Evolutionary conservation across 2,888 invertebrate genomes (phyloP), one percentile per base, ranked within the genome.

Genomic region (Cabera pusaria): DNA sequence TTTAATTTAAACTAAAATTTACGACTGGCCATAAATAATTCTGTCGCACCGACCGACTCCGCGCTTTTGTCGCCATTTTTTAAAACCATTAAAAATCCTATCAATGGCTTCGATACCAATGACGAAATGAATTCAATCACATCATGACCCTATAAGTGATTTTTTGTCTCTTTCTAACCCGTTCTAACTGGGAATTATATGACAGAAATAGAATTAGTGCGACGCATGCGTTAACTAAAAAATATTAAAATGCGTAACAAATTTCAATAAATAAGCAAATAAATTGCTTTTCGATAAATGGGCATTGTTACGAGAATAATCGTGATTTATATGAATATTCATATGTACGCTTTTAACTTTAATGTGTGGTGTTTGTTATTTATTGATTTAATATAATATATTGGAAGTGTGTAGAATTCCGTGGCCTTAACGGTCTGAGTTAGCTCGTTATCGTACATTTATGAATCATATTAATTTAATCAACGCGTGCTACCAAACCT

Each of bases 311-410:
- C 37, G 54, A 67, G 65, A 64, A 62, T 75, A 74, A 80, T 79
- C 64, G 76, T 86, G 87, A 88, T 85, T 87, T 87, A 87, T 86
- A 86, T 88, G 87, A 87, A 88, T 88, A 88, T 88, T 86, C 86
- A 86, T 82, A 74, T 71, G 64, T 59, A 55, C 64, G 64, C 12
- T 31, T 71, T 75, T 73, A 72, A 67, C 75, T 72, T 72, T 63
- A 67, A 69, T 70, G 56, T 63, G 61, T 56, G 52, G 56, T 56
- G 59, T 64, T 64, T 44, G 56, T 55, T 65, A 68, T 67, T 69
- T 70, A 67, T 72, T 67, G 56, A 56, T 64, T 57, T 69, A 59
- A 62, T 65, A 62, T 64, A 56, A 64, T 63, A 63, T 64, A 67
- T 64, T 64, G 56, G 63, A 68, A 66, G 58, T 60, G 55, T 52